These are phyloP conservation scores for Macrotus californicus DNA, from an alignment of 2,113 vertebrate species.

Conservation along the genomic window DNA sequence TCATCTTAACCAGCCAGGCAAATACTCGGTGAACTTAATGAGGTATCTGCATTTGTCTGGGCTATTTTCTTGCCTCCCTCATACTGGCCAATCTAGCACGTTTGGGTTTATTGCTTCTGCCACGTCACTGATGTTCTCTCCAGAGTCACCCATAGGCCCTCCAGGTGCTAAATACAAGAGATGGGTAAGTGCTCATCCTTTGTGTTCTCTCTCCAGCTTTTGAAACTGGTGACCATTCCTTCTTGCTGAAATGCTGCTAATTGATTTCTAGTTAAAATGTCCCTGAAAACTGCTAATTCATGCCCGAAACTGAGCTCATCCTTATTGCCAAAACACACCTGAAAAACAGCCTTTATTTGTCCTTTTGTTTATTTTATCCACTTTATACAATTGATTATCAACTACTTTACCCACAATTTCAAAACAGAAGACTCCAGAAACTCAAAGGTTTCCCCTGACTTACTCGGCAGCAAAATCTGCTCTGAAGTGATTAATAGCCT, in stretches of 20 bases:
- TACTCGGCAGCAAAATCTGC: not conserved
- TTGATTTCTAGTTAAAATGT: not conserved
- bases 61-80: not conserved
- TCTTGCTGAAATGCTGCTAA: not conserved
- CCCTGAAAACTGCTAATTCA: not conserved
- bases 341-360: not conserved
- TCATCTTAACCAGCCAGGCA: not conserved
- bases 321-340: not conserved
- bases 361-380: not conserved
- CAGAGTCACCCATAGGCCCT: not conserved
- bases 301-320: not conserved
- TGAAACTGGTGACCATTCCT: not conserved
- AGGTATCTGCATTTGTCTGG: not conserved
- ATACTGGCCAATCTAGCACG: not conserved
- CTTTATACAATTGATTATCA: not conserved
- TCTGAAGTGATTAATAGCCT: not conserved
- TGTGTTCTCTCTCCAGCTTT: not conserved
- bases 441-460: not conserved
- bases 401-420: not conserved
- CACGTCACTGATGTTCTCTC: not conserved
- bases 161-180: not conserved
- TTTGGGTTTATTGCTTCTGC: not conserved
- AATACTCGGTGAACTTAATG: conserved; percentile 3
- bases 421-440: not conserved
- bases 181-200: not conserved